These are phyloP conservation scores for Geotrypetes seraphini DNA, from an alignment of 2,797 vertebrate species.

Conservation along the genomic window DNA sequence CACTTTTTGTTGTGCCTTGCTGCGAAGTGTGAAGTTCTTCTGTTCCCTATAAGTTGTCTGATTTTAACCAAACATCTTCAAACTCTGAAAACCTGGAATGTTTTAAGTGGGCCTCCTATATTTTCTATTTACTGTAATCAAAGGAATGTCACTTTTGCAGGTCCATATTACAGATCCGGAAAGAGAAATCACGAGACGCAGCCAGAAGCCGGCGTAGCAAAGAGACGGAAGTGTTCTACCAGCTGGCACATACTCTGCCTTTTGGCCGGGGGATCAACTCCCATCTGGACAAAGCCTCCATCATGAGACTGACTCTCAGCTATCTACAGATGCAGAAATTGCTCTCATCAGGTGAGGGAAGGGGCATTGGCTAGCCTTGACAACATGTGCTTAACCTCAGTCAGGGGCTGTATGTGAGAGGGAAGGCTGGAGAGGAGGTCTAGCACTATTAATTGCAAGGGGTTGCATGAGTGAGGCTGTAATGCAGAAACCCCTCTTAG, in stretches of 20 bases:
- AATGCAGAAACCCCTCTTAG: no score
- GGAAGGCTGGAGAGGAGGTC: no score
- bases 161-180: conserved; percentile 64
- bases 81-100: background rate
- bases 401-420: no score
- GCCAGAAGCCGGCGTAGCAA: conserved; percentile 72
- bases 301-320: conserved; percentile 80
- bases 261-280: conserved; percentile 69
- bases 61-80: background rate
- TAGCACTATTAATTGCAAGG: no score
- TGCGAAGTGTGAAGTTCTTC: no score
- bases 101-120: background rate
- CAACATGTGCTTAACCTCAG: accelerated
- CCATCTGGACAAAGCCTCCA: conserved; percentile 79
- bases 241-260: conserved; percentile 69
- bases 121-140: background rate
- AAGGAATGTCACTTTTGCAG: conserved; percentile 23
- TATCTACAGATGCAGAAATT: conserved; percentile 67
- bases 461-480: background rate
- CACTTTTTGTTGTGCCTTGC: no score
- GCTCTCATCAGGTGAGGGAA: conserved; percentile 44
- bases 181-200: conserved; percentile 75
- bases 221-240: conserved; percentile 78
- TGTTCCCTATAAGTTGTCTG: no score
- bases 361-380: accelerated